Conservation (phyloP, 2,797 vertebrate genomes). For the Poliocrania exsul region DNA sequence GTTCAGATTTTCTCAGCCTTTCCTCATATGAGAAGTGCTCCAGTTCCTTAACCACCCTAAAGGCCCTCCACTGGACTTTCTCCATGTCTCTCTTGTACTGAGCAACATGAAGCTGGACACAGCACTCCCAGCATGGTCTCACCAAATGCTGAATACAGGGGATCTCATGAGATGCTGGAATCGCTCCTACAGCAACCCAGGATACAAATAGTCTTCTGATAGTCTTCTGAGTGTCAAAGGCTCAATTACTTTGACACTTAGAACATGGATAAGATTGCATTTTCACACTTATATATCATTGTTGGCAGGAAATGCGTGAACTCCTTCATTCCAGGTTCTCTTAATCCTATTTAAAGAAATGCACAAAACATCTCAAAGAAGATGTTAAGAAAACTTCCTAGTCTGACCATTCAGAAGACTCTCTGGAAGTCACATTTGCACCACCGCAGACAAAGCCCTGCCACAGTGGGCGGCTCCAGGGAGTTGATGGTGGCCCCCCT, state of each 20-base stretch:
- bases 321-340: background rate
- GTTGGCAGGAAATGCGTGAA: background rate
- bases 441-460: background rate
- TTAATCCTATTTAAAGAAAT: background rate
- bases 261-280: background rate
- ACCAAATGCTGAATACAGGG: background rate
- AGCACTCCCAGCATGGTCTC: background rate
- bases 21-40: background rate
- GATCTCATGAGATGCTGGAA: background rate
- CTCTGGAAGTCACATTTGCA: background rate
- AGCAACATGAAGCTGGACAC: background rate
- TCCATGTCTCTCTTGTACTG: background rate
- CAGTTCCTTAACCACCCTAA: background rate
- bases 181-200: background rate
- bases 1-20: background rate
- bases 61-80: background rate
- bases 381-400: background rate
- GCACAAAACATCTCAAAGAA: background rate
- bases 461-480: background rate
- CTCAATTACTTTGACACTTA: background rate
- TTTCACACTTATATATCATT: background rate
- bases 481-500: too few relatives aligned
- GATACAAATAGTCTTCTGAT: background rate
- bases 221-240: background rate
- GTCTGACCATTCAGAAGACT: background rate